phyloP scores from a whole-genome alignment of 2,888 invertebrate genomes.

The Sarcophaga carnaria region DNA sequence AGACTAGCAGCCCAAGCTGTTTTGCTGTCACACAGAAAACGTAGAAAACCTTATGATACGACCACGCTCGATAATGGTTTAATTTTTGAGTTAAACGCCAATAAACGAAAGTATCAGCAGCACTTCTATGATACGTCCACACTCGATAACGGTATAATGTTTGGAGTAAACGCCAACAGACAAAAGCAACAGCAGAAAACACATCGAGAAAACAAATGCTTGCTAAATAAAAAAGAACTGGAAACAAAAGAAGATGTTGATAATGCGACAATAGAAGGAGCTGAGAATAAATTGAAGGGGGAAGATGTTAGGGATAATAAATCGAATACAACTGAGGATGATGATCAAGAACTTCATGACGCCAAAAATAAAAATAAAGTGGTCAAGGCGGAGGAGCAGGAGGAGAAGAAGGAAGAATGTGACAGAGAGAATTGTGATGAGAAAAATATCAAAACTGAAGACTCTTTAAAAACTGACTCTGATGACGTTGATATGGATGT shows the following conservation, averaged over 20 bases:
- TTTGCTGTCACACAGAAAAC: conserved; percentile 82
- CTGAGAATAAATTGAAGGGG: neutral
- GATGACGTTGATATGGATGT: conserved; percentile 58
- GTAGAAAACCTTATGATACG: conserved; percentile 86
- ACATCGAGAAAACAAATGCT: neutral
- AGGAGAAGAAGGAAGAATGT: conserved; percentile 30
- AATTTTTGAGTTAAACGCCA: conserved; percentile 33
- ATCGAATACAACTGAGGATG: conserved; percentile 10
- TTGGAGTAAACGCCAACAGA: neutral
- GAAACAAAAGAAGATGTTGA: conserved; percentile 35
- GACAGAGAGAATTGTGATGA: conserved; percentile 20
- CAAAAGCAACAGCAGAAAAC: conserved; percentile 1
- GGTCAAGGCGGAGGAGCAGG: conserved; percentile 1
- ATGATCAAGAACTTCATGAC: conserved; percentile 25
- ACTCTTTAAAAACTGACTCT: neutral
- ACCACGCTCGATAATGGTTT: conserved; percentile 39
- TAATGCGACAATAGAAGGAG: conserved; percentile 2
- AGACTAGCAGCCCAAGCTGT: conserved; percentile 74
- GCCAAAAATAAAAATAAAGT: conserved; percentile 19
- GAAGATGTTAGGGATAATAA: conserved; percentile 14
- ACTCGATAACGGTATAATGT: neutral
- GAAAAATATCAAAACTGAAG: conserved; percentile 44
- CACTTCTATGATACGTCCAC: conserved; percentile 23
- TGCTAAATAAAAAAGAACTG: conserved; percentile 16
- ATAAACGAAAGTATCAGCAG: conserved; percentile 7